Conservation (phyloP, 2,888 invertebrate species). For the Mythimna lalbum region DNA sequence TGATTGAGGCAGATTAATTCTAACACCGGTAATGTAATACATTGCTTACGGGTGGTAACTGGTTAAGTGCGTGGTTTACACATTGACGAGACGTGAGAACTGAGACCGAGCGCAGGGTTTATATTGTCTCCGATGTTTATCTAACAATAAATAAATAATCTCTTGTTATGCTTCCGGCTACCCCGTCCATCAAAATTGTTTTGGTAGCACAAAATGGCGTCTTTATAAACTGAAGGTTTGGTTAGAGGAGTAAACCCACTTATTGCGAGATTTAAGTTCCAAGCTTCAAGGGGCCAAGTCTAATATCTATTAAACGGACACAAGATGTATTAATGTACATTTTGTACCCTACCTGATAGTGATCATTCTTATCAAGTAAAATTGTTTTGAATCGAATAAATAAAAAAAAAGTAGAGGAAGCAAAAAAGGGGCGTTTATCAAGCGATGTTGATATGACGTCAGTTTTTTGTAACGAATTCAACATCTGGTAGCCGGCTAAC, state of each 20-base stretch:
- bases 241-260: background rate
- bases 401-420: too few species aligned
- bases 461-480: constrained; percentile 29
- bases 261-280: background rate
- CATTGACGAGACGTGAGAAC: background rate
- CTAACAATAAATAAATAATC: constrained; percentile 6
- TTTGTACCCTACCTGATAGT: background rate
- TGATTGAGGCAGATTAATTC: background rate
- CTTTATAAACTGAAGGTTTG: background rate
- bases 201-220: background rate
- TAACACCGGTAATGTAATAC: background rate
- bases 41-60: constrained; percentile 3
- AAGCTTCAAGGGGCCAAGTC: background rate
- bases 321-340: background rate
- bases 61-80: constrained; percentile 9
- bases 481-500: constrained; percentile 35
- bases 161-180: constrained; percentile 6
- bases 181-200: too few species aligned
- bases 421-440: constrained; percentile 11
- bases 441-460: background rate
- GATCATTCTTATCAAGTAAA: background rate
- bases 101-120: background rate
- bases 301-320: background rate
- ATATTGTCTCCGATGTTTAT: background rate
- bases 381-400: too few species aligned